These are phyloP conservation scores for Therioaphis trifolii DNA, from an alignment of 2,888 invertebrate species.

Conservation along the genomic window DNA sequence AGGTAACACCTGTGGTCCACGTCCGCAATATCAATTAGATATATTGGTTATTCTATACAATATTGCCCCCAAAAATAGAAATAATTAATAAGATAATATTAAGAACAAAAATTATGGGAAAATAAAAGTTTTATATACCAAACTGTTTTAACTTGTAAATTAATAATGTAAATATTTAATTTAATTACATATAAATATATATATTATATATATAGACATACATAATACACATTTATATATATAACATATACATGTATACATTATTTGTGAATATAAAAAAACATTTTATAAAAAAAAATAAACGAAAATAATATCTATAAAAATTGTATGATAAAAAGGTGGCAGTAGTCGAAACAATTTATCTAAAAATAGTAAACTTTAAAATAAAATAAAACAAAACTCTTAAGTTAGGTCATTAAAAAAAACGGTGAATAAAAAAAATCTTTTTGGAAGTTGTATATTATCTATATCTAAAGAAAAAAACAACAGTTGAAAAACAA, in stretches of 20 bases:
- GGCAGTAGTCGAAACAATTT: constrained; percentile 62
- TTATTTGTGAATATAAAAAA: constrained; percentile 48
- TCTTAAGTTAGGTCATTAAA: constrained; percentile 59
- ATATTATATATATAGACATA: constrained; percentile 19
- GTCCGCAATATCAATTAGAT: constrained; percentile 59
- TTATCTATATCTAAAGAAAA: constrained; percentile 51
- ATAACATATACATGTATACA: not conserved
- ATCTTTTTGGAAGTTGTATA: constrained; percentile 54
- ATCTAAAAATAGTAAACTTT: constrained; percentile 61
- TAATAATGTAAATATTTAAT: constrained; percentile 49
- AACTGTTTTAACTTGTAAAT: constrained; percentile 46
- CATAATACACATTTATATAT: not conserved
- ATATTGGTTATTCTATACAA: constrained; percentile 51
- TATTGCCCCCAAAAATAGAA: constrained; percentile 60
- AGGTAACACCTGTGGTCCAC: constrained; percentile 63
- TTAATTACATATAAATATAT: constrained; percentile 18
- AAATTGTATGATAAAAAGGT: constrained; percentile 62
- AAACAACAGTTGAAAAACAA: constrained; percentile 51
- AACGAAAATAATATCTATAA: constrained; percentile 61
- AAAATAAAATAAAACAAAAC: constrained; percentile 55
- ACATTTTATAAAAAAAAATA: constrained; percentile 54
- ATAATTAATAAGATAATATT: constrained; percentile 52
- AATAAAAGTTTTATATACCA: constrained; percentile 51
- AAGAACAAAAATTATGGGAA: constrained; percentile 54
- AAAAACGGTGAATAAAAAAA: constrained; percentile 38